phyloP scores from a whole-genome alignment of 2,888 invertebrate genomes.

The Megalurothrips usitatus region DNA sequence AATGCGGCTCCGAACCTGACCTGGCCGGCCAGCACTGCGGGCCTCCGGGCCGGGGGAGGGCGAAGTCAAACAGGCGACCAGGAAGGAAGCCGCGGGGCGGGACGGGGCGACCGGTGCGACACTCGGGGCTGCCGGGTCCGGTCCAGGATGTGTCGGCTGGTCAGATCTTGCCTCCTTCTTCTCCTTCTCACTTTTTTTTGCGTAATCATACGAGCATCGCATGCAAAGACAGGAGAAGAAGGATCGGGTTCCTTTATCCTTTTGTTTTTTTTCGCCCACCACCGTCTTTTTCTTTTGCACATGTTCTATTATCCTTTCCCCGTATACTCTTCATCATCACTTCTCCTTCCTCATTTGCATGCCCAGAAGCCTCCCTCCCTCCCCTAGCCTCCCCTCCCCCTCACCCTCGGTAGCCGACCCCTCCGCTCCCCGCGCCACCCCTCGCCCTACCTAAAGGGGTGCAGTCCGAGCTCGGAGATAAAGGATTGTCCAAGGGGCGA shows the following conservation, averaged over 20 bases:
- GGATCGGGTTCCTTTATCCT: constrained; percentile 2
- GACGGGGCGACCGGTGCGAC: no score
- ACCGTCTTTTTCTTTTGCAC: background rate
- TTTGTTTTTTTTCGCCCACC: background rate
- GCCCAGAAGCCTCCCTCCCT: background rate
- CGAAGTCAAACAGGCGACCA: background rate
- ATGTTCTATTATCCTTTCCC: constrained; percentile 12
- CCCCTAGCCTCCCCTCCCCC: background rate
- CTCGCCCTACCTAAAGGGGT: background rate
- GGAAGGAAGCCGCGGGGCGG: background rate
- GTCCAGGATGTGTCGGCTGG: background rate
- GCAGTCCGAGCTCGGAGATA: constrained; percentile 6
- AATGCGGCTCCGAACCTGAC: constrained; percentile 4
- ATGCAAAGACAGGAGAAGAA: constrained; percentile 20
- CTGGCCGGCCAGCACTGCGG: background rate
- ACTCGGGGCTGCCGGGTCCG: no score
- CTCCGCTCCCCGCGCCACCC: background rate
- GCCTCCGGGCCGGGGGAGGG: background rate
- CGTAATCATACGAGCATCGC: background rate
- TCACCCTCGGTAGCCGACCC: background rate
- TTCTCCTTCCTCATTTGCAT: constrained; percentile 24
- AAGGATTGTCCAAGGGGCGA: background rate
- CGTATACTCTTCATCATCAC: background rate
- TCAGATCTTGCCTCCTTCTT: background rate
- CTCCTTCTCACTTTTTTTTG: background rate